phyloP scores from a whole-genome alignment of 1,140 invertebrate genomes.

The Phymastichus coffea region DNA sequence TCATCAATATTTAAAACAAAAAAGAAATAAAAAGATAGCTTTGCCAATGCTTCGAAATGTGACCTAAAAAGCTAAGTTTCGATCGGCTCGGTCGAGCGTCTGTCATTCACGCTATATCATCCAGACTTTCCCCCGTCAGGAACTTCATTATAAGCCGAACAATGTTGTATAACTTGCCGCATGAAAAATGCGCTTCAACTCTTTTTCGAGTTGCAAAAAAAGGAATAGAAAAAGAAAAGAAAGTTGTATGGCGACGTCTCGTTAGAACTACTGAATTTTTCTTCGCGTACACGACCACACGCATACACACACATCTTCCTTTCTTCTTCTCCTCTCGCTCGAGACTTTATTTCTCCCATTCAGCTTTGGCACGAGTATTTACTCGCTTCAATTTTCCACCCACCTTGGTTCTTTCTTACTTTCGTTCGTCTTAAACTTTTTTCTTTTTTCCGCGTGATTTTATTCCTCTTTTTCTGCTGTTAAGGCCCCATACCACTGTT shows the following conservation, averaged over 20 bases:
- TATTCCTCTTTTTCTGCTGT: not conserved
- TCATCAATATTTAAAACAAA: no score
- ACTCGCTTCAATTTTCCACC: not conserved
- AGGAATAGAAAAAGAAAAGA: not conserved
- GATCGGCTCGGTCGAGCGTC: no score
- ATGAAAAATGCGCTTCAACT: no score
- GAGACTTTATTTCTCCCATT: not conserved
- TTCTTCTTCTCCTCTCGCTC: no score
- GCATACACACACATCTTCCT: no score
- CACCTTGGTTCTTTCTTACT: not conserved
- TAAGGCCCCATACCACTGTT: conserved; percentile 2
- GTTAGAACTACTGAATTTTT: not conserved
- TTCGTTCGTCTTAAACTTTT: not conserved
- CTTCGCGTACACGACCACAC: not conserved
- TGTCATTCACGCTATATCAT: no score
- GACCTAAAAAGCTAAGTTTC: no score
- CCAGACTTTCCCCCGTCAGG: not conserved
- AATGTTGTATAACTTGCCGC: not conserved
- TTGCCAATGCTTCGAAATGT: no score
- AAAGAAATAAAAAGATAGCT: no score
- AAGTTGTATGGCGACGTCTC: not conserved
- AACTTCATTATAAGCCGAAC: conserved; percentile 3
- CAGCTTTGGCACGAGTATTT: not conserved
- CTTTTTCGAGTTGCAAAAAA: no score
- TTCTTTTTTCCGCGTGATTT: not conserved